Conservation (phyloP, 2,888 invertebrate species). For the Morpho helenor region DNA sequence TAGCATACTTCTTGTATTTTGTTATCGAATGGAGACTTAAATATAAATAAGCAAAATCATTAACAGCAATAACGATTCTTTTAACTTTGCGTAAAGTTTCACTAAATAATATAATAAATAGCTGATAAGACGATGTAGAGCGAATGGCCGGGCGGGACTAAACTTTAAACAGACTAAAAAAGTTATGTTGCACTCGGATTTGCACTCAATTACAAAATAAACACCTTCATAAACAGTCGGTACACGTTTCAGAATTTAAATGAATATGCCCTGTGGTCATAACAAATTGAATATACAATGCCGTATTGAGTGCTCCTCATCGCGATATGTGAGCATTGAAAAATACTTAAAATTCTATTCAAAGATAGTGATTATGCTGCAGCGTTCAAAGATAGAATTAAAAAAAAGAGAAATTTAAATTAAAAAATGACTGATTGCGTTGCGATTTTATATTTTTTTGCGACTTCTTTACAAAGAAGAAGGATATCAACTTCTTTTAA, state of each 20-base stretch:
- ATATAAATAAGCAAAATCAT: too few species aligned
- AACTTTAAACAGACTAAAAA: background rate
- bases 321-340: slow-evolving; percentile 49
- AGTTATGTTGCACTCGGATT: slow-evolving; percentile 12
- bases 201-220: slow-evolving; percentile 42
- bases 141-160: too few species aligned
- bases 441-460: too few species aligned
- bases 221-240: slow-evolving; percentile 46
- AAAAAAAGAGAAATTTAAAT: background rate
- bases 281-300: slow-evolving; percentile 65
- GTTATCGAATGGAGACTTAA: too few species aligned
- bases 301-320: slow-evolving; percentile 59
- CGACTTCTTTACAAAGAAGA: too few species aligned
- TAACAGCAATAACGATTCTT: too few species aligned
- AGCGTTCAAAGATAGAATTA: slow-evolving; percentile 2
- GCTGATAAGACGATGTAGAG: too few species aligned
- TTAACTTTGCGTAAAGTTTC: too few species aligned
- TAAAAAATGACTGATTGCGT: too few species aligned
- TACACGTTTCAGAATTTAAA: slow-evolving; percentile 38
- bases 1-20: too few species aligned
- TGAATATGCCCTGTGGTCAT: slow-evolving; percentile 60
- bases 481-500: too few species aligned
- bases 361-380: slow-evolving; percentile 3
- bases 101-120: too few species aligned
- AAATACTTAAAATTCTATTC: slow-evolving; percentile 33